phyloP scores from a whole-genome alignment of 2,113 vertebrate genomes.

The Lagopus muta region DNA sequence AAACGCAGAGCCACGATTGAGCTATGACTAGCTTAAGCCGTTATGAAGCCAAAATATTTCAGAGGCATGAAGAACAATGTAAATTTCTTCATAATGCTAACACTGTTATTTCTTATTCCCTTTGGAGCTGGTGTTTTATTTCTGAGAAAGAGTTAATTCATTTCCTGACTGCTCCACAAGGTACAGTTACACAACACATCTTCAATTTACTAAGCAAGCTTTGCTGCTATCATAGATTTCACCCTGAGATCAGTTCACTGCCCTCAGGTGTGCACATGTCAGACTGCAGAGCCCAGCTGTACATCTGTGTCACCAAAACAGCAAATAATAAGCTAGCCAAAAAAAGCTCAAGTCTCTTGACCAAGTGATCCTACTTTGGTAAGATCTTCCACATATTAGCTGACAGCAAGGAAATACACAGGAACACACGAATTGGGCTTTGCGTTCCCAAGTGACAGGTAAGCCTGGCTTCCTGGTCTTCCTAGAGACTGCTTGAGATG shows the following conservation, averaged over 20 bases:
- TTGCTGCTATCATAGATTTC: not conserved
- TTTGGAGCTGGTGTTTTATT: not conserved
- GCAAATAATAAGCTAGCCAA: not conserved
- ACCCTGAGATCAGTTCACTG: not conserved
- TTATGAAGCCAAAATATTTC: not conserved
- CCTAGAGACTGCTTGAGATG: not conserved
- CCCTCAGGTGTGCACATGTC: not conserved
- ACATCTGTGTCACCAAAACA: not conserved
- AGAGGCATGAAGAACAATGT: rapidly evolving
- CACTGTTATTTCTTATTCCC: rapidly evolving
- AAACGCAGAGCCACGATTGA: not conserved
- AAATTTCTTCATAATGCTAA: not conserved
- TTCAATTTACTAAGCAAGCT: not conserved
- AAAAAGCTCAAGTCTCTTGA: not conserved
- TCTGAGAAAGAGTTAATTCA: not conserved
- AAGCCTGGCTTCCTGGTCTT: not conserved
- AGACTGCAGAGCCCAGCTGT: not conserved
- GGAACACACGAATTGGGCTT: not conserved
- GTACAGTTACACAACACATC: not conserved
- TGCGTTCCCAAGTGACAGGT: not conserved
- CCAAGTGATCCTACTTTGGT: not conserved
- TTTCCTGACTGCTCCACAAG: not conserved
- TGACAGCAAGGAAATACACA: not conserved
- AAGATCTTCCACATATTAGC: not conserved
- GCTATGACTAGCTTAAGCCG: not conserved